Base-by-base conservation (phyloP, 1,140 invertebrate genomes). In the Batillaria attramentaria region DNA sequence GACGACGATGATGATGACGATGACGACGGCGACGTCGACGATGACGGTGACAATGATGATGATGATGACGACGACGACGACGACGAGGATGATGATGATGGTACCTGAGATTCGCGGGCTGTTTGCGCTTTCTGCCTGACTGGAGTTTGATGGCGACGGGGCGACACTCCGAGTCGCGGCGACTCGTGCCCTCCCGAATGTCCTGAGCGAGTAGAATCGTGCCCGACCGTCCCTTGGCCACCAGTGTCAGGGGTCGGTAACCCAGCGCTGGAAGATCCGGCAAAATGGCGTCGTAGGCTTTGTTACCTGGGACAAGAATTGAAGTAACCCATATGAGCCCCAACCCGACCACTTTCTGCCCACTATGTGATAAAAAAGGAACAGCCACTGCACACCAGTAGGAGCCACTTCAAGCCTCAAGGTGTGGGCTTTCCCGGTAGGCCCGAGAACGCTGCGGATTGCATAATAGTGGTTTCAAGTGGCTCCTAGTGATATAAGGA, bases 81-180 rank as follows among this genome's bases (percentile, higher is more conserved):
- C n/a, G n/a, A n/a, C n/a, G n/a, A n/a, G n/a, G n/a, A n/a, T n/a
- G n/a, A n/a, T n/a, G n/a, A n/a, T n/a, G n/a, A n/a, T 5, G 57
- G 20, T 50, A 46, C 76, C 77, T 24, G 35, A 72, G 37, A 46
- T 74, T 31, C 68, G 46, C 31, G 72, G 68, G 70, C 66, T 81
- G 70, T 62, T 82, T 57, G 74, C 79, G 60, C 18, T 79, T 77
- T 42, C 80, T 83, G 18, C 84, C 83, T 39, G 79, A 83, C 70
- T 82, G 81, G 6, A 87, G 81, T 80, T 85, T 85, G 10, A 85
- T 50, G 28, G 80, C 83, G 4, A 87, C 83, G 1, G 84, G 81
- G 16, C 73, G 69, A 35, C 77, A 85, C 76, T 86, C 85, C 18
- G 79, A 78, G 62, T 85, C 84, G 24, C 78, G 60, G 74, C 72